These are phyloP conservation scores for Peromyscus melanophrys DNA, from an alignment of 2,797 vertebrate species.

Conservation along the genomic window DNA sequence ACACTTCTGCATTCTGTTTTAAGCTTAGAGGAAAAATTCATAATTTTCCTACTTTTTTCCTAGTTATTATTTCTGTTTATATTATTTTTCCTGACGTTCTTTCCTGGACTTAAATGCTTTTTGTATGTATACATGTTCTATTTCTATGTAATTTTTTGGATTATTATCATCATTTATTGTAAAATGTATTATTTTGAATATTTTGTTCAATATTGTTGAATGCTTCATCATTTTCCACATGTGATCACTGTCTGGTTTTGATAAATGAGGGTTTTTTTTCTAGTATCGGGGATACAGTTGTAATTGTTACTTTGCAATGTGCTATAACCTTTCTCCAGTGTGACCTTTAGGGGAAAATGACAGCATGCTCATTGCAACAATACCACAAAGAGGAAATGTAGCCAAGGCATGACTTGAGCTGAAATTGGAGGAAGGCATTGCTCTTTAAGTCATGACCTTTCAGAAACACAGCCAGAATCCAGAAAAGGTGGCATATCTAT, in stretches of 20 bases:
- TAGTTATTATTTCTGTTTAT: neutral
- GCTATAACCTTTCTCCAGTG: neutral
- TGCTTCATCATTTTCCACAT: neutral
- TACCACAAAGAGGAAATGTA: neutral
- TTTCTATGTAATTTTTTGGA: neutral
- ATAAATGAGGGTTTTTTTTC: neutral
- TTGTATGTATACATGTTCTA: neutral
- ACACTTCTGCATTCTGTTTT: neutral
- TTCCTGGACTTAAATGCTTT: neutral
- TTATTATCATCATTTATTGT: neutral
- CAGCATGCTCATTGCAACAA: neutral
- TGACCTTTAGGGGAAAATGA: neutral
- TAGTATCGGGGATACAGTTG: neutral
- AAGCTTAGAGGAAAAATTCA: neutral
- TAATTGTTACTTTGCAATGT: neutral
- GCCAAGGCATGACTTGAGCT: neutral
- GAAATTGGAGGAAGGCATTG: neutral
- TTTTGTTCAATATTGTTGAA: neutral
- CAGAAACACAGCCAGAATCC: neutral
- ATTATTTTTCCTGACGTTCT: too few species aligned
- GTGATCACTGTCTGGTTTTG: neutral
- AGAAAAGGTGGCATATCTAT: neutral
- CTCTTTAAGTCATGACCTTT: neutral
- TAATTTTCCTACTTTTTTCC: neutral
- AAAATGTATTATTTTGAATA: neutral